Conservation (phyloP, 1,140 invertebrate genomes). For the Drosophila grimshawi region DNA sequence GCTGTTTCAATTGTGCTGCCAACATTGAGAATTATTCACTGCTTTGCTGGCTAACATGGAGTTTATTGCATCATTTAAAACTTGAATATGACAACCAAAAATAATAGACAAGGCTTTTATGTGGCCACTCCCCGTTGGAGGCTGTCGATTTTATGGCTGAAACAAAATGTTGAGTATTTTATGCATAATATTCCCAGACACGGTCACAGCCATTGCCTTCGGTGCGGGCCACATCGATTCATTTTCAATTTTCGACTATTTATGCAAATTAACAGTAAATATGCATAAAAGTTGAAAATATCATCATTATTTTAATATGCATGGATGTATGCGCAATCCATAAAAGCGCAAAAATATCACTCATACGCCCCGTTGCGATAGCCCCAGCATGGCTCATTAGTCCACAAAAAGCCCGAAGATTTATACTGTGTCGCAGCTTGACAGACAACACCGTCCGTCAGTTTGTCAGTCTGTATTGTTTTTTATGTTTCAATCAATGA, state of each 20-base stretch:
- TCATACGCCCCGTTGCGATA: constrained; percentile 72
- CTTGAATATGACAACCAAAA: constrained; percentile 60
- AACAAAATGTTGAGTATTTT: constrained; percentile 70
- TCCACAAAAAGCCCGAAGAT: constrained; percentile 44
- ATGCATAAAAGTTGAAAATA: constrained; percentile 78
- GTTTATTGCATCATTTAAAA: constrained; percentile 72
- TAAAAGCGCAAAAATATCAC: constrained; percentile 76
- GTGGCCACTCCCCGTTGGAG: constrained; percentile 37
- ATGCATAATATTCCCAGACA: constrained; percentile 64
- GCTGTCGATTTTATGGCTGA: constrained; percentile 59
- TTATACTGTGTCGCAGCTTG: constrained; percentile 34
- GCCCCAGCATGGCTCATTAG: constrained; percentile 68
- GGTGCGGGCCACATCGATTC: constrained; percentile 54
- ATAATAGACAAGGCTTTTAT: constrained; percentile 40
- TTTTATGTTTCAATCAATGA: constrained; percentile 80
- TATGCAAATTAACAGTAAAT: constrained; percentile 74
- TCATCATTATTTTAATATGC: constrained; percentile 54
- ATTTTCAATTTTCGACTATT: constrained; percentile 82
- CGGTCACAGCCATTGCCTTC: constrained; percentile 6
- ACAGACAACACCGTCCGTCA: constrained; percentile 8
- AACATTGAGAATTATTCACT: neutral
- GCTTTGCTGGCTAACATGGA: constrained; percentile 29
- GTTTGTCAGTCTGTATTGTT: constrained; percentile 32
- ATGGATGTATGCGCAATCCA: constrained; percentile 20
- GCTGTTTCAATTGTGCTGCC: constrained; percentile 5